Base-by-base conservation (phyloP, 2,797 vertebrate genomes). In the Halcyon chelicuti region DNA sequence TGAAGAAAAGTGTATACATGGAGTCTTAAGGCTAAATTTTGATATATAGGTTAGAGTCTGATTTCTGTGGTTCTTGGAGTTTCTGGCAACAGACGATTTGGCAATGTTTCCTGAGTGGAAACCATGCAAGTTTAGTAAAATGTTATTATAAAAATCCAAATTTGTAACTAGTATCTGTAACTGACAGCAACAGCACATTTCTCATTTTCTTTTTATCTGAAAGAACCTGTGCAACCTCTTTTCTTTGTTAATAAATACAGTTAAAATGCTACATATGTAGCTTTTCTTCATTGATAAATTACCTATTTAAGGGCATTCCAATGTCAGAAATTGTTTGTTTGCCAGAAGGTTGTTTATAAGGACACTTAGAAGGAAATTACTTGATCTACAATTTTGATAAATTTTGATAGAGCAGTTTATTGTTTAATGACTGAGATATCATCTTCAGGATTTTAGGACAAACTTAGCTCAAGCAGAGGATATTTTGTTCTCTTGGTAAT, bases 371-470 rank as follows among this genome's bases (percentile, higher is more conserved):
- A 86, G 76, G 55, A 78, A 83, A 67, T 44, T 78, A 68, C 31
- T 83, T 66, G 51, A 93, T 90, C 58, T 93, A 78, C 66, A 88
- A 70, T n/a, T 88, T 61, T 14, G 12, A 88, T 86, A 77, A 71
- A 89, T 92, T 80, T 88, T 86, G 72, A 92, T 89, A 95, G 46
- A 76, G 90, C 42, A 75, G 78, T 95, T 95, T 90, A 94, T 80
- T 87, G 26, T 87, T 26, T 84, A 93, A 76, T 77, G 71, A 93
- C 23, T 74, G 39, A 88, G 31, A 74, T 66, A 77, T 25, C 90
- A 58, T 55, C 87, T 89, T 88, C 33, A 95, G 93, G 97, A 96
- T 83, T 91, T 92, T 96, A 97, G 89, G 90, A 96, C 93, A 93
- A 46, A 77, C 90, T 81, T 88, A 78, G 60, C 91, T 90, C 60